Evolutionary conservation across 2,888 invertebrate species (phyloP), one percentile per base, ranked within the genome.

Genomic region (Sabatieria punctata): DNA sequence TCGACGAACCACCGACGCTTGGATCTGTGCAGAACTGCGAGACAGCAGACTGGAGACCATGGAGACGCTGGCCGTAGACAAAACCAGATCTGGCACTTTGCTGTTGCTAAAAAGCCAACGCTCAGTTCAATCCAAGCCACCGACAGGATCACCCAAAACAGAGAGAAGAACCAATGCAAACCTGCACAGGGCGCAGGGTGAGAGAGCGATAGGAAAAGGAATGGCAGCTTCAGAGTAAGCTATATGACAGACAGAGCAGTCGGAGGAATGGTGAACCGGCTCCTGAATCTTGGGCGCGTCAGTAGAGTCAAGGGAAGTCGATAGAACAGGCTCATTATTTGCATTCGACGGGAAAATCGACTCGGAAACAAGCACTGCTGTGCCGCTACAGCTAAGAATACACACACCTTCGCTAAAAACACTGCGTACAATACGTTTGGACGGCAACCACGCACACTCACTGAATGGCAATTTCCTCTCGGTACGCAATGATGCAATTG

Each of bases 381-480:
- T 95, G 0, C 93, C 93, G 21, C 78, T 81, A 0, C 86, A 91
- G 43, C 86, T 89, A 30, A 95, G 67, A 1, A 95, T 82, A 63
- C 89, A 89, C 0, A 93, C 84, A 58, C 93, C 93, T 60, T 93
- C 93, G 56, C 89, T 89, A 65, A 18, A 56, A 23, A 69, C 65
- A 51, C 49, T 47, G 2, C n/a, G 6, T 15, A 33, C 33, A 13
- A 15, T 33, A 8, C 30, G 8, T 18, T 18, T 18, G 43, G 43
- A 11, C 11, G 15, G 13, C 41, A 18, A 18, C 15, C 18, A 43
- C 22, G n/a, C 39, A 39, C 36, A 46, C 15, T 43, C 68, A 86
- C 88, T 85, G 85, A 58, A 95, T 89, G 52, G 83, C 80, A 0
- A 89, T 82, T 27, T 79, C 76, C 71, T 95, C 95, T n/a, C 75